Conservation (phyloP, 1,140 invertebrate genomes). For the Pissodes strobi region DNA sequence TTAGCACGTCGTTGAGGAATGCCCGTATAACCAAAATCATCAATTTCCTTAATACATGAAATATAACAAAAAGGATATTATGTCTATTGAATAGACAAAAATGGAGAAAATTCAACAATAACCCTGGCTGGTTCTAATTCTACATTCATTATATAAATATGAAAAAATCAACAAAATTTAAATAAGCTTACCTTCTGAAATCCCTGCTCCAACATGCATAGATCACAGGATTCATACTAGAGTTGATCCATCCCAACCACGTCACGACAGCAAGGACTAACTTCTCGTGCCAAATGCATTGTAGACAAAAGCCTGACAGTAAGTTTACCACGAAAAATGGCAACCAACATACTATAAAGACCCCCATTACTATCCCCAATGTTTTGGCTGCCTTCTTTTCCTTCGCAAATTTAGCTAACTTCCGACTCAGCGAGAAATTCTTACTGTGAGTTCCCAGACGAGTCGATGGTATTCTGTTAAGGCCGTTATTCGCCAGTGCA, state of each 20-base stretch:
- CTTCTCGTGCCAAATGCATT: slow-evolving; percentile 86
- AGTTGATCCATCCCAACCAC: slow-evolving; percentile 99
- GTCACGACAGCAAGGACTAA: slow-evolving; percentile 92
- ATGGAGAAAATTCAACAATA: no score
- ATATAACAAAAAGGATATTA: no score
- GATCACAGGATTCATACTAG: slow-evolving; percentile 96
- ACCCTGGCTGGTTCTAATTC: no score
- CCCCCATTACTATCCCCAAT: slow-evolving; percentile 94
- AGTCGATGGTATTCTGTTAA: slow-evolving; percentile 66
- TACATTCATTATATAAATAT: no score
- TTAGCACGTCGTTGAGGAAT: no score
- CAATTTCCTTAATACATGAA: no score
- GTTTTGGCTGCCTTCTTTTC: slow-evolving; percentile 97
- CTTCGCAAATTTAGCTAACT: slow-evolving; percentile 89
- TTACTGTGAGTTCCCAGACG: slow-evolving; percentile 63
- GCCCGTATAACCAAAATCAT: no score
- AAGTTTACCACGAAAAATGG: slow-evolving; percentile 98
- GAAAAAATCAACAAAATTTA: no score
- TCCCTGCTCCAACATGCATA: slow-evolving; percentile 96
- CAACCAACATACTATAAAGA: slow-evolving; percentile 97
- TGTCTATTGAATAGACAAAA: no score
- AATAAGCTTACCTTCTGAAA: slow-evolving; percentile 79
- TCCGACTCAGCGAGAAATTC: slow-evolving; percentile 87
- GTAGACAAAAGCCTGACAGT: slow-evolving; percentile 85
- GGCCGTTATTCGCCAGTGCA: slow-evolving; percentile 73